Evolutionary conservation across 1,140 invertebrate species (phyloP).

Genomic region (Rhopalosiphum maidis): DNA sequence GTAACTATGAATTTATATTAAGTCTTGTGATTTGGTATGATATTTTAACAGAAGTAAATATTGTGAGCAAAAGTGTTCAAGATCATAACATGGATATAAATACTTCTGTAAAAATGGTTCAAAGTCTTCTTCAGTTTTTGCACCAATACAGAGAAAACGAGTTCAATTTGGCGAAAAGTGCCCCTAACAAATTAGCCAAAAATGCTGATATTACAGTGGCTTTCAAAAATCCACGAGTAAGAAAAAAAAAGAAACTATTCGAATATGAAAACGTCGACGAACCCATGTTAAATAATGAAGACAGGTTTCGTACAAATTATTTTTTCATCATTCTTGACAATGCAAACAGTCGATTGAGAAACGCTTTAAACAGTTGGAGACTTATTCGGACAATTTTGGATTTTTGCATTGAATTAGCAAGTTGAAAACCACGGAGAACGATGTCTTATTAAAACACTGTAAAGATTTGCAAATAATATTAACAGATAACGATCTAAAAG

Average conservation of each 20-base stretch:
- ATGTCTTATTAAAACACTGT: background rate
- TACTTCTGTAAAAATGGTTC: no score
- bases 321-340: background rate
- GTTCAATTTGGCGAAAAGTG: no score
- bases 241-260: background rate
- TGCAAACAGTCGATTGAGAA: background rate
- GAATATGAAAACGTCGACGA: background rate
- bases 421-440: slow-evolving; percentile 23
- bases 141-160: no score
- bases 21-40: no score
- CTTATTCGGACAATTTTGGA: background rate
- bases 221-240: no score
- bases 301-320: slow-evolving; percentile 17
- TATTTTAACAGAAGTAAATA: no score
- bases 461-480: background rate
- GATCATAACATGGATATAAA: no score
- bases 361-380: slow-evolving; percentile 17
- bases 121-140: no score
- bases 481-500: background rate
- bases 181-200: no score
- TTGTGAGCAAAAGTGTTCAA: no score
- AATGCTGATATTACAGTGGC: no score
- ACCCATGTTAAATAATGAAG: slow-evolving; percentile 1
- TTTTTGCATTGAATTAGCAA: background rate
- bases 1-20: no score